phyloP scores from a whole-genome alignment of 2,797 vertebrate genomes.

The Acomys russatus region DNA sequence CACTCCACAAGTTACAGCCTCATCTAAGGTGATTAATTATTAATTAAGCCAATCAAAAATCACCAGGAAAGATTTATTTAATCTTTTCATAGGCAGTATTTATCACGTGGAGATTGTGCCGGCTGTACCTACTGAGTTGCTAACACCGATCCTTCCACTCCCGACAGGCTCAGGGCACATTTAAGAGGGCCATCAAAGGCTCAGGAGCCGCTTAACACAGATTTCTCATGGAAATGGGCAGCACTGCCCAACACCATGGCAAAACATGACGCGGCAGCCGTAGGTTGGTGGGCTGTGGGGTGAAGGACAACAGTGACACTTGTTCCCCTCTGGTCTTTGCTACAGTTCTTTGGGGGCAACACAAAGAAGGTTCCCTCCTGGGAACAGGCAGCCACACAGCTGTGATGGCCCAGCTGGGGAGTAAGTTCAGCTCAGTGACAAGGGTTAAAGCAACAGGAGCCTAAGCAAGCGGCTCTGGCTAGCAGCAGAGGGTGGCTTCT shows the following conservation, averaged over 20 bases:
- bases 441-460: neutral
- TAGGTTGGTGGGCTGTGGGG: neutral
- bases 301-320: neutral
- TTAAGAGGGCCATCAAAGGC: neutral
- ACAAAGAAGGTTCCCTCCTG: neutral
- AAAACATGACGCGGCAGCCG: neutral
- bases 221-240: conserved; percentile 39
- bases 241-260: neutral
- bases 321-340: neutral
- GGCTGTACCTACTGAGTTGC: conserved; percentile 70
- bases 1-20: conserved; percentile 93
- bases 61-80: conserved; percentile 90
- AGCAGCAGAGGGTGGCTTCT: neutral
- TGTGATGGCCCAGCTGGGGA: neutral
- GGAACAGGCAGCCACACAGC: neutral
- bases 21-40: conserved; percentile 94
- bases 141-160: conserved; percentile 43
- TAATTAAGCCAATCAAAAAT: conserved; percentile 94
- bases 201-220: neutral
- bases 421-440: neutral
- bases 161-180: neutral
- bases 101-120: conserved; percentile 86
- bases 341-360: neutral
- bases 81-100: conserved; percentile 86
- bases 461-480: neutral